Evolutionary conservation across 2,113 vertebrate genomes (phyloP).

Genomic region (Girardinichthys multiradiatus): DNA sequence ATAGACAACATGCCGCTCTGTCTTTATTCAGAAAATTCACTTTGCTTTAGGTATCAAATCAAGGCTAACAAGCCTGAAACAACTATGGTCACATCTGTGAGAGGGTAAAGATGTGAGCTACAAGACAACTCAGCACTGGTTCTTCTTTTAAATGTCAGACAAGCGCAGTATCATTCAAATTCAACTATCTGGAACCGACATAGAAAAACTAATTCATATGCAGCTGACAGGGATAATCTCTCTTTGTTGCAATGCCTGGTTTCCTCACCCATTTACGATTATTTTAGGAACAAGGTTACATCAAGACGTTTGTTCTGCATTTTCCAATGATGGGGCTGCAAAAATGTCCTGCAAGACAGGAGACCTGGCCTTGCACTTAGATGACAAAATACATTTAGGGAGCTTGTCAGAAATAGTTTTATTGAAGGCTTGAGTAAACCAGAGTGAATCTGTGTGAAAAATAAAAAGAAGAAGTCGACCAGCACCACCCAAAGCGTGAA

Average conservation of each 20-base stretch:
- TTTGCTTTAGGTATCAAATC: conserved; percentile 20
- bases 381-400: conserved; percentile 64
- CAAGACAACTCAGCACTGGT: conserved; percentile 21
- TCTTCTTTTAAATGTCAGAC: conserved; percentile 34
- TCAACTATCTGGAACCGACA: conserved; percentile 36
- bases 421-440: conserved; percentile 60
- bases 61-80: conserved; percentile 17
- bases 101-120: conserved; percentile 42
- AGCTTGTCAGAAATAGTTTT: conserved; percentile 73
- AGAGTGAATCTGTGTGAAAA: conserved; percentile 34
- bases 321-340: neutral
- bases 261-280: conserved; percentile 13
- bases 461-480: conserved; percentile 31
- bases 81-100: conserved; percentile 21
- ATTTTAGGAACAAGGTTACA: conserved; percentile 31
- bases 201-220: conserved; percentile 38
- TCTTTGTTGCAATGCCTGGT: neutral
- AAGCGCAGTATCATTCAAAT: conserved; percentile 40
- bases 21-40: conserved; percentile 25
- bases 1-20: conserved; percentile 5
- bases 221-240: conserved; percentile 43
- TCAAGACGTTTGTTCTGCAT: conserved; percentile 34
- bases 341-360: conserved; percentile 25
- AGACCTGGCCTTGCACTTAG: conserved; percentile 67
- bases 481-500: conserved; percentile 62